Base-by-base conservation (phyloP, 2,888 invertebrate genomes). In the Agriopis marginaria region DNA sequence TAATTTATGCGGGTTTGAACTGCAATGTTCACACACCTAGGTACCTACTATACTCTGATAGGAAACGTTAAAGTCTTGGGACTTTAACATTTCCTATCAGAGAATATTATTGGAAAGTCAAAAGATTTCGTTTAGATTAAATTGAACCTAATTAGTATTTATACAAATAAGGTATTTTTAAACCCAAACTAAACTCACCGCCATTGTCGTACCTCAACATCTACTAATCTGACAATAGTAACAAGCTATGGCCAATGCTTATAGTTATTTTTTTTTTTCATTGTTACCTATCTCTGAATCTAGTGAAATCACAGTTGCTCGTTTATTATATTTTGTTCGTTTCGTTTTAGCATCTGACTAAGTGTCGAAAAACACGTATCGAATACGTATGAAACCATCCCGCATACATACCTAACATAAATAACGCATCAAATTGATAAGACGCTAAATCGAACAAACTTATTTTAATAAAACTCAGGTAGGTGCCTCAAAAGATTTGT, bases 401-500 rank as follows among this genome's bases (percentile, higher is more conserved):
- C 14, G 58, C 39, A 58, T 12, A 58, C 12, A 54, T 42, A 54
- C 42, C 59, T 42, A 51, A 59, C 54, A 42, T 50, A 56, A 64
- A 65, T 47, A 42, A 56, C 65, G 51, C 65, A 65, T 62, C 50
- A 69, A 65, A 62, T 47, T 65, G 69, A 70, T 63, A 70, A 65
- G 65, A 69, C 51, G 45, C 47, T 63, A 63, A 62, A 70, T 51
- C 51, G 51, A 23, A 62, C 47, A 62, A 66, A 58, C 62, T 70
- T 62, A 66, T 63, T 62, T 56, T 66, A 64, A 45, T 64, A 65
- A 66, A 66, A 66, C 62, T 50, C 62, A 58, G 65, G 66, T 70
- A 62, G 59, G 50, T 67, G n/a, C 60, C 64, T 58, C 14, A 56
- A 58, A 66, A 62, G 58, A 53, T 70, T 62, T 56, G 50, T 66